Conservation (phyloP, 2,113 vertebrate species). For the Notothenia coriiceps region DNA sequence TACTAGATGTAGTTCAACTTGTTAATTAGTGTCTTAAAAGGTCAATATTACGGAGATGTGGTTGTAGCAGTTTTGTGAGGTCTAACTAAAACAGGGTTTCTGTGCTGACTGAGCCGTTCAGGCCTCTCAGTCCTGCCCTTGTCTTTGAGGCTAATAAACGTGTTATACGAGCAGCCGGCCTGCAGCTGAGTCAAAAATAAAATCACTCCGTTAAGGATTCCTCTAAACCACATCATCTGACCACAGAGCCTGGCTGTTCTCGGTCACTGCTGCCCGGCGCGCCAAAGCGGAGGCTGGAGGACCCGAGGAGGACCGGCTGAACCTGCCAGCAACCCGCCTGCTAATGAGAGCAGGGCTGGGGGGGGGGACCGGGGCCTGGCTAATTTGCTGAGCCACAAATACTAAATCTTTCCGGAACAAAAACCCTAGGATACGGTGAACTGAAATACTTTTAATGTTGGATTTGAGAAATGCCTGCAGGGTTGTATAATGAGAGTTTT, state of each 20-base stretch:
- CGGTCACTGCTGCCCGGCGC: slow-evolving; percentile 53
- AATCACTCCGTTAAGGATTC: slow-evolving; percentile 67
- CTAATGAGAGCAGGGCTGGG: slow-evolving; percentile 40
- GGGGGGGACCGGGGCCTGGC: slow-evolving; percentile 1
- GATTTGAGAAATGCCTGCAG: background rate
- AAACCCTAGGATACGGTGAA: background rate
- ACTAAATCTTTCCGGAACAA: slow-evolving; percentile 16
- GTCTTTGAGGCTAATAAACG: slow-evolving; percentile 73
- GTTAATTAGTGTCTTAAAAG: background rate
- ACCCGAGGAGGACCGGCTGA: slow-evolving; percentile 45
- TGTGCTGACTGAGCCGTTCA: slow-evolving; percentile 14
- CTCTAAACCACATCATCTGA: slow-evolving; percentile 73
- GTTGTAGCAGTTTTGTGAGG: slow-evolving; percentile 34
- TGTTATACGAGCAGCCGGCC: slow-evolving; percentile 67
- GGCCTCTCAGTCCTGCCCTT: slow-evolving; percentile 52
- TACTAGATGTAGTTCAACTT: background rate
- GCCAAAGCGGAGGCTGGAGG: slow-evolving; percentile 39
- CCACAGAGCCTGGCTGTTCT: slow-evolving; percentile 74
- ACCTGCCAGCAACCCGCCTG: slow-evolving; percentile 63
- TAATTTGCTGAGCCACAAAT: slow-evolving; percentile 29
- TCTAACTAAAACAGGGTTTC: slow-evolving; percentile 24
- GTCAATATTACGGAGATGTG: slow-evolving; percentile 9
- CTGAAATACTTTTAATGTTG: background rate
- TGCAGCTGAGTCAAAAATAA: slow-evolving; percentile 63
- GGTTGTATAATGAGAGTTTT: background rate